phyloP scores from a whole-genome alignment of 2,797 vertebrate species.

The Trachurus trachurus region DNA sequence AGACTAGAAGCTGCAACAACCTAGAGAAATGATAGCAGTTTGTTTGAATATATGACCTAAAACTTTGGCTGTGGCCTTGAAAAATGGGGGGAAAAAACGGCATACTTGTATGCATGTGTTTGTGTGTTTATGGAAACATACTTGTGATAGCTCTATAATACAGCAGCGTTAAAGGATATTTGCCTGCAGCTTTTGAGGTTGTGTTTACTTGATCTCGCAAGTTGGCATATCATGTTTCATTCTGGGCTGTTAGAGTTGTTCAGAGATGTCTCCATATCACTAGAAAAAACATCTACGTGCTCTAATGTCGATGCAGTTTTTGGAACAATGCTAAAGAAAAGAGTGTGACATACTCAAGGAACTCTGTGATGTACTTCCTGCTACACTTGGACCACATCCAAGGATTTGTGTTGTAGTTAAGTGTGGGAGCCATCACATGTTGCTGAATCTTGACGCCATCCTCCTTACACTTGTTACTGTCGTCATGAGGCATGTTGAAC shows the following conservation, averaged over 20 bases:
- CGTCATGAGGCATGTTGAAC: conserved; percentile 99
- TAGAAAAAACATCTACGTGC: conserved; percentile 11
- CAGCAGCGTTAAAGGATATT: conserved; percentile 11
- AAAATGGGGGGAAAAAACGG: background rate
- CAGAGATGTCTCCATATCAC: conserved; percentile 10
- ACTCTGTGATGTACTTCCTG: conserved; percentile 99
- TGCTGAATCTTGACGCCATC: conserved; percentile 95
- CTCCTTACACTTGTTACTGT: conserved; percentile 98
- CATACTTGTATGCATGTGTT: background rate
- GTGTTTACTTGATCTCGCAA: background rate
- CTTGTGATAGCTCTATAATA: background rate
- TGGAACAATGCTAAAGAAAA: conserved; percentile 41
- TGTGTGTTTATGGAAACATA: background rate
- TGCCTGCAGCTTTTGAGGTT: background rate
- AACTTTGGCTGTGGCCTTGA: background rate
- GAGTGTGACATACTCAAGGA: conserved; percentile 93
- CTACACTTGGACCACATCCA: conserved; percentile 99
- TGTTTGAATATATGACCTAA: conserved; percentile 22
- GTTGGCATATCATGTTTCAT: background rate
- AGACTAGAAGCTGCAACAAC: conserved; percentile 14
- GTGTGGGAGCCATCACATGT: conserved; percentile 97
- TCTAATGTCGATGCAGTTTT: conserved; percentile 28
- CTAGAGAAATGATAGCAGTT: conserved; percentile 29
- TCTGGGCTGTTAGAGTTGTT: background rate
- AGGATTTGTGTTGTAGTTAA: conserved; percentile 98